phyloP scores from a whole-genome alignment of 1,140 invertebrate genomes.

The Hycleus phaleratus region DNA sequence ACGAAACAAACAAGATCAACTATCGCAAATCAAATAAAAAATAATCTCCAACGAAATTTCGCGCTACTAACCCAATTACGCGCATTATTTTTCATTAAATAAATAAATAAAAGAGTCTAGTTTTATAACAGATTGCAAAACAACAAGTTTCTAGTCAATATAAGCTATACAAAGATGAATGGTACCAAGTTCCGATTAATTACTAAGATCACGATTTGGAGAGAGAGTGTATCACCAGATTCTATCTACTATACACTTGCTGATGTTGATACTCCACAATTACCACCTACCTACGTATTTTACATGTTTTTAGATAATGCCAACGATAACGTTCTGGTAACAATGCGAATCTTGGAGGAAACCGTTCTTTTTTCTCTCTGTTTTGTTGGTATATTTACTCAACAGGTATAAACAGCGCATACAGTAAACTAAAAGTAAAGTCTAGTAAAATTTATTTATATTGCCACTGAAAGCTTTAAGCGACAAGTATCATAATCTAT shows the following conservation, averaged over 20 bases:
- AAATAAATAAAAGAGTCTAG: slow-evolving; percentile 3
- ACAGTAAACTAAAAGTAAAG: too few relatives aligned
- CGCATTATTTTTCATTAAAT: neutral
- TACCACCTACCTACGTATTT: slow-evolving; percentile 12
- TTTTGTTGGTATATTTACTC: too few relatives aligned
- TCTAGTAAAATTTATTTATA: too few relatives aligned
- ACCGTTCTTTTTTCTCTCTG: too few relatives aligned
- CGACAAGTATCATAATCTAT: too few relatives aligned
- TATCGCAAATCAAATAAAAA: slow-evolving; percentile 17
- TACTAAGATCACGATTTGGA: slow-evolving; percentile 27
- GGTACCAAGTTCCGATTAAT: slow-evolving; percentile 20
- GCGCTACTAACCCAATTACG: neutral
- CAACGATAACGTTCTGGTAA: too few relatives aligned
- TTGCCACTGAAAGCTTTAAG: too few relatives aligned
- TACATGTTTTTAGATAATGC: neutral
- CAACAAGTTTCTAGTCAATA: too few relatives aligned
- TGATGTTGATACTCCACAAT: neutral
- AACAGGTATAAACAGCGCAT: too few relatives aligned
- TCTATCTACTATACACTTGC: slow-evolving; percentile 1
- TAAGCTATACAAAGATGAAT: slow-evolving; percentile 17
- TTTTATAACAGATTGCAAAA: too few relatives aligned
- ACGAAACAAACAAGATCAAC: neutral
- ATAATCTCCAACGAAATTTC: neutral
- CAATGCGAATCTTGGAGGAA: too few relatives aligned
- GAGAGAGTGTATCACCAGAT: slow-evolving; percentile 16